A percentile compares a stretch with the other conserved stretches of the same genome.
Evolutionary conservation across 2,797 vertebrate species (phyloP).

Genomic region (Eurystomus glaucurus): DNA sequence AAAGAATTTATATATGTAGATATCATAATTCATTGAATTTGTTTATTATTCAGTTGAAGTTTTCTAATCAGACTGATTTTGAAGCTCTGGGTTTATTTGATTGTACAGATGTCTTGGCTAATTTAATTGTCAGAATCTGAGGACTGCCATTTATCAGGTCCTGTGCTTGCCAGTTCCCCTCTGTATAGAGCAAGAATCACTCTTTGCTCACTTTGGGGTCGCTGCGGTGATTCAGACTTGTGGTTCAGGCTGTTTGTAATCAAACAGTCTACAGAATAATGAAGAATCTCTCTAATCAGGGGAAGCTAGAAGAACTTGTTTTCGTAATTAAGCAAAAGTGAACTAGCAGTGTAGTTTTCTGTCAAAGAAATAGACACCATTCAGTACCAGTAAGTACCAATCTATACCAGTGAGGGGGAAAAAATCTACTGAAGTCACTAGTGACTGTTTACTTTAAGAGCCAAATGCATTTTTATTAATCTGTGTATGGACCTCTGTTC

Average conservation of each 20-base stretch:
- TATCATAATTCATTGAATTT: neutral
- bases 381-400: too few relatives aligned
- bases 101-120: neutral
- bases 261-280: neutral
- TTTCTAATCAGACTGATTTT: neutral
- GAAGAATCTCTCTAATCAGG: neutral
- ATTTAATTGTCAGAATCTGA: neutral
- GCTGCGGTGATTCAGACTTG: neutral
- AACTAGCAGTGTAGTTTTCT: neutral
- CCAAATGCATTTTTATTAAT: neutral
- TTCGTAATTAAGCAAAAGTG: neutral
- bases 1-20: neutral
- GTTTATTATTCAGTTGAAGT: neutral
- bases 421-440: neutral
- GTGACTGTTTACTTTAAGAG: neutral
- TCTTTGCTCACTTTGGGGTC: neutral
- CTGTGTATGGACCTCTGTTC: neutral
- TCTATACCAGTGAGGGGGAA: neutral
- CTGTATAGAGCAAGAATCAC: neutral
- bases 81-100: neutral
- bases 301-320: neutral
- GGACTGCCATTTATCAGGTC: neutral
- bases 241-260: neutral
- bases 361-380: neutral
- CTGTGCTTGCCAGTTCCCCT: neutral